A percentile compares a stretch with the other conserved stretches of the same genome.
Evolutionary conservation across 2,113 vertebrate species (phyloP).

Genomic region (Limnothrissa miodon): DNA sequence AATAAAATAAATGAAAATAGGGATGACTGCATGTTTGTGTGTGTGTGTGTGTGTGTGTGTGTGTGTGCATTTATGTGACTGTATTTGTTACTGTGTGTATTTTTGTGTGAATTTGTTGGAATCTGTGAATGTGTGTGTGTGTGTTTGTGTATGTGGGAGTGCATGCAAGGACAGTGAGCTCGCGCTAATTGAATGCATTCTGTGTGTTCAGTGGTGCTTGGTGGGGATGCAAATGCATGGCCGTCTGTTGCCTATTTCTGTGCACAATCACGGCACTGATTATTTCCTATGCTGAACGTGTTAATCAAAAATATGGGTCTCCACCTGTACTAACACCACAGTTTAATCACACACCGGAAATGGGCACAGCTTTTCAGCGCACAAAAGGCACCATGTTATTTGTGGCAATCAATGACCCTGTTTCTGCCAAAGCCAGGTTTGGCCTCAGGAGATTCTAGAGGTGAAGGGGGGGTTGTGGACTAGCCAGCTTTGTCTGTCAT

Average conservation of each 20-base stretch:
- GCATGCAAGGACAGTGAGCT: constrained; percentile 57
- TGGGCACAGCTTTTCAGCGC: neutral
- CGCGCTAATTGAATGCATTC: neutral
- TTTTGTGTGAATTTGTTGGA: neutral
- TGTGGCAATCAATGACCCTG: neutral
- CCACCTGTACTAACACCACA: neutral
- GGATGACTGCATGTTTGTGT: neutral
- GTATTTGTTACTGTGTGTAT: neutral
- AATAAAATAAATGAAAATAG: neutral
- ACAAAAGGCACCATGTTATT: neutral
- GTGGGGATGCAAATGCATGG: neutral
- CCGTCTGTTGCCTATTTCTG: neutral
- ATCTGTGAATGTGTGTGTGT: neutral
- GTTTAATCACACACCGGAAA: neutral
- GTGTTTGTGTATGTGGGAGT: constrained; percentile 36
- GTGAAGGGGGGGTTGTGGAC: too few relatives aligned
- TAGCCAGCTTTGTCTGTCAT: neutral
- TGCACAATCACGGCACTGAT: neutral
- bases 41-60: neutral
- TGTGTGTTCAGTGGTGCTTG: neutral
- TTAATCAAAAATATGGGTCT: neutral
- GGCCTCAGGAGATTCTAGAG: neutral
- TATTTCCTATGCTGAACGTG: neutral
- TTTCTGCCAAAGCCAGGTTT: neutral
- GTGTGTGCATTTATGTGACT: neutral